phyloP scores from a whole-genome alignment of 2,113 vertebrate species.

The Monarcha castaneiventris region DNA sequence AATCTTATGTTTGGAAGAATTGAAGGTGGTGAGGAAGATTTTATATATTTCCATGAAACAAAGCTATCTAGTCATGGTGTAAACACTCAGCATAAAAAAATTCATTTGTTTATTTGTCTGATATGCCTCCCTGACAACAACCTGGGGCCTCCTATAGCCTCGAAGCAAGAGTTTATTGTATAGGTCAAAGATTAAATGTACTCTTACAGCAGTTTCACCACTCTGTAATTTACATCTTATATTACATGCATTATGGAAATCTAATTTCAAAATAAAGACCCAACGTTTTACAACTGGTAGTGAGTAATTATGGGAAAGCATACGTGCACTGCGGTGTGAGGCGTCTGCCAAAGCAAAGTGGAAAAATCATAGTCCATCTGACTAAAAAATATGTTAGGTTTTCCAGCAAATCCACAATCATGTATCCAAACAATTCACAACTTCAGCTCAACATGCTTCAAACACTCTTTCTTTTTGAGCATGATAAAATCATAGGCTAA shows the following conservation, averaged over 20 bases:
- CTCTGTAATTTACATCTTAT: not conserved
- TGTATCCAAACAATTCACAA: not conserved
- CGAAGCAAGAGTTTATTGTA: not conserved
- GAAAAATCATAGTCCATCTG: not conserved
- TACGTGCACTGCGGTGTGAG: not conserved
- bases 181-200: not conserved
- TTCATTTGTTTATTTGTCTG: not conserved
- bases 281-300: not conserved
- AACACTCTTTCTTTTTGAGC: not conserved
- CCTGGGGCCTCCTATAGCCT: not conserved
- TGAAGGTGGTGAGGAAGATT: not conserved
- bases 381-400: not conserved
- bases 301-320: not conserved
- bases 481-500: not conserved
- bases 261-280: not conserved
- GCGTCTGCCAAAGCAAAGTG: not conserved
- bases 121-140: not conserved
- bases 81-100: not conserved
- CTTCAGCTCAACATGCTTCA: not conserved
- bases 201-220: not conserved
- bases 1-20: not conserved
- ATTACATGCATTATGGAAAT: not conserved
- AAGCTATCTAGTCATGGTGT: not conserved
- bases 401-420: not conserved
- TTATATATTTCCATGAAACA: not conserved